Evolutionary conservation across 1,140 invertebrate genomes (phyloP), one percentile per base, ranked within the genome.

Genomic region (Megalopta genalis): DNA sequence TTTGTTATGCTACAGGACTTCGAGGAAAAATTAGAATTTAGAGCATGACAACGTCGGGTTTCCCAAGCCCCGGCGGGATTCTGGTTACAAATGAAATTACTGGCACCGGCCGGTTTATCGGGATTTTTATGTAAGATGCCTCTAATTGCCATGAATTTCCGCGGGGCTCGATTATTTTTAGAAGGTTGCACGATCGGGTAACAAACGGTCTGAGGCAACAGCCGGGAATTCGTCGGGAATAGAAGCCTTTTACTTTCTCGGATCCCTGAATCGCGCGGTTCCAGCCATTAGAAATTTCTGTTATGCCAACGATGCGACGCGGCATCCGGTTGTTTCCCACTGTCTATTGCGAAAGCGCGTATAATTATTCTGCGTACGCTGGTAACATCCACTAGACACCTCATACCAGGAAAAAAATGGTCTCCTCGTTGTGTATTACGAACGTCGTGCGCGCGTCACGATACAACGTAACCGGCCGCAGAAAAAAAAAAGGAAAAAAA

Each of bases 241-340:
- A 65, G 16, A 65, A 60, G 64, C 59, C 77, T 81, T 71, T 81
- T 80, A 70, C 68, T 81, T 84, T 84, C 67, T 52, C 65, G 73
- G 39, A 76, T 71, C 42, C 82, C 14, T 52, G 49, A 42, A 42
- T 60, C 54, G 52, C 54, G 52, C 54, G 57, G 69, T 72, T 77
- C 37, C 42, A 84, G 18, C 65, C 82, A 32, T 74, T 81, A 75
- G 65, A 77, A 81, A 85, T 85, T 78, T 62, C 71, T 75, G 79
- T 70, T 84, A 85, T 85, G 79, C 79, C 83, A 74, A 42, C 83
- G 82, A 86, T 81, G 81, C 84, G 73, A 69, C 39, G 71, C 69
- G 84, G 74, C 73, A 86, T 87, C 82, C 82, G 82, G 80, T 83
- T 73, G 76, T 87, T 81, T 87, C 79, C 66, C 80, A 73, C 39